Evolutionary conservation across 2,113 vertebrate species (phyloP).

Genomic region (Helogale parvula): DNA sequence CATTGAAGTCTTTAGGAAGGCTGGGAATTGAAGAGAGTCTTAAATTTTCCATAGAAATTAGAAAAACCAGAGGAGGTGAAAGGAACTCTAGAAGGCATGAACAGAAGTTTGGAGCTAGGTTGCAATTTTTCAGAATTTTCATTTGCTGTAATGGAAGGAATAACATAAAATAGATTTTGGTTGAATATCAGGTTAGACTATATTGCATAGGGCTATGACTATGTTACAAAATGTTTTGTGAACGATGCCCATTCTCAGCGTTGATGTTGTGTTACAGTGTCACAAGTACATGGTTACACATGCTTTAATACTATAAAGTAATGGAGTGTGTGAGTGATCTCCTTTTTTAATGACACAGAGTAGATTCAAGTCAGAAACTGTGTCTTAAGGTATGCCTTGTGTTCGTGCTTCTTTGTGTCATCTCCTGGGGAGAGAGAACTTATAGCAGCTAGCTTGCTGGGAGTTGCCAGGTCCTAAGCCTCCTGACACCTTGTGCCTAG

Average conservation of each 20-base stretch:
- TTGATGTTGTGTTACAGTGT: background rate
- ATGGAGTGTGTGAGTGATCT: background rate
- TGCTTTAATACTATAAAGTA: background rate
- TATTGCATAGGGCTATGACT: background rate
- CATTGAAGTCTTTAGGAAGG: background rate
- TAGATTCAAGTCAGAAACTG: background rate
- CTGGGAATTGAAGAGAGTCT: background rate
- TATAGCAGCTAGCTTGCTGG: background rate
- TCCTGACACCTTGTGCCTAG: background rate
- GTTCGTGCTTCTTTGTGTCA: background rate
- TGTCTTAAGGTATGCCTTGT: background rate
- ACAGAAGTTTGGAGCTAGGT: background rate
- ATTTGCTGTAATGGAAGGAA: conserved; percentile 4
- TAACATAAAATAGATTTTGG: background rate
- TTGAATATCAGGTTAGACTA: background rate
- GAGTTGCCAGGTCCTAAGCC: background rate
- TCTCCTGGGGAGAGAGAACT: background rate
- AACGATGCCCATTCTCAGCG: background rate
- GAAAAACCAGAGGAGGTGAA: background rate
- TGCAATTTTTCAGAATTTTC: background rate
- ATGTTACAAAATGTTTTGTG: background rate
- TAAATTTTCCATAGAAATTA: conserved; percentile 12
- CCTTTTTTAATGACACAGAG: background rate
- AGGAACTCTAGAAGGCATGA: background rate
- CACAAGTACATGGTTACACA: background rate